phyloP scores from a whole-genome alignment of 2,113 vertebrate species.

The Carettochelys insculpta region DNA sequence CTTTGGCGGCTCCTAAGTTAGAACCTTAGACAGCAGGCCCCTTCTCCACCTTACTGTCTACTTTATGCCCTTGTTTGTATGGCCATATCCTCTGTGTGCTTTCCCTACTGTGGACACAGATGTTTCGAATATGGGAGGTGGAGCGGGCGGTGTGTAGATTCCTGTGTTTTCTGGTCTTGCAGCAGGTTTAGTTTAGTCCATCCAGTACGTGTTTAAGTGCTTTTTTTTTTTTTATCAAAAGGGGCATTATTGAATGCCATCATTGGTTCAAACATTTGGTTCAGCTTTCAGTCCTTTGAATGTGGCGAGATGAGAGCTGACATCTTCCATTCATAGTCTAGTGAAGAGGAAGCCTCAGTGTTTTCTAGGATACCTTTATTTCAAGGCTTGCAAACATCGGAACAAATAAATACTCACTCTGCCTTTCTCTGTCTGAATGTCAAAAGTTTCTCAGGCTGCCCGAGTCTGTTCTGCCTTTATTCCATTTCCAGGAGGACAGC shows the following conservation, averaged over 20 bases:
- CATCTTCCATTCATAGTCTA: constrained; percentile 25
- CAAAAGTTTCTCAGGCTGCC: constrained; percentile 15
- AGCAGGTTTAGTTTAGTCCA: constrained; percentile 16
- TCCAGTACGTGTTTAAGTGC: neutral
- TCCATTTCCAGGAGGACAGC: neutral
- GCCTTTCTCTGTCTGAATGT: constrained; percentile 39
- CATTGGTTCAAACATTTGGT: constrained; percentile 19
- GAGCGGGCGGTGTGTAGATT: constrained; percentile 39
- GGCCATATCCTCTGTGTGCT: neutral
- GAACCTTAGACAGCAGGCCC: neutral
- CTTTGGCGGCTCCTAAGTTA: accelerated
- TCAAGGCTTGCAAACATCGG: neutral
- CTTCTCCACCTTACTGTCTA: neutral
- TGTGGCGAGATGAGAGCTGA: constrained; percentile 28
- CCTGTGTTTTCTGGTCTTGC: constrained; percentile 41
- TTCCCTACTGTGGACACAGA: neutral
- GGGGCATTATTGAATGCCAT: neutral
- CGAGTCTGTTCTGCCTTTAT: constrained; percentile 36
- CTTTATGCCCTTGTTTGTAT: neutral
- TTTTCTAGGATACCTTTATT: constrained; percentile 28
- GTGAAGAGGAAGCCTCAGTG: constrained; percentile 16
- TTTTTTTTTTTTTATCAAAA: constrained; percentile 5
- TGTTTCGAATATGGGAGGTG: constrained; percentile 37
- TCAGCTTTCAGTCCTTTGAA: constrained; percentile 12
- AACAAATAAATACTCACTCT: constrained; percentile 41